Conservation (phyloP, 2,797 vertebrate genomes). For the Squalus acanthias region DNA sequence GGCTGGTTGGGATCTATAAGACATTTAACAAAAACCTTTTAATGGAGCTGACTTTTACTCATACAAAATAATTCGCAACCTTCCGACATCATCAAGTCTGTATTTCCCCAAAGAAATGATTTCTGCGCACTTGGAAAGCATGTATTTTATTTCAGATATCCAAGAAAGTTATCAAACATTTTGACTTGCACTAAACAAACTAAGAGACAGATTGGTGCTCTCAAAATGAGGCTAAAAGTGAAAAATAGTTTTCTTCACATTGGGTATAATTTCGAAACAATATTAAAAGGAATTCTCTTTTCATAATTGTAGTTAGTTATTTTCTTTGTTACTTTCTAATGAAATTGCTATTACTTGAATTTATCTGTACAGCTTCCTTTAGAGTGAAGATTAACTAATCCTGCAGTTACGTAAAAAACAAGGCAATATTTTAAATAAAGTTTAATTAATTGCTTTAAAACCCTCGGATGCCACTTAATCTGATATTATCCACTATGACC, state of each 20-base stretch:
- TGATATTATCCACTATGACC: not conserved
- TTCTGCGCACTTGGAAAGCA: not conserved
- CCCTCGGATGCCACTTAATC: not conserved
- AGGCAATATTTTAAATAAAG: not conserved
- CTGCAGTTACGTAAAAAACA: not conserved
- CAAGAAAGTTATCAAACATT: not conserved
- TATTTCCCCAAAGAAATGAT: not conserved
- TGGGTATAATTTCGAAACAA: not conserved
- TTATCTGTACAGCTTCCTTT: not conserved
- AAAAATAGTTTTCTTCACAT: not conserved
- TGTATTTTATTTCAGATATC: not conserved
- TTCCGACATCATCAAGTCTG: not conserved
- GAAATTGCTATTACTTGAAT: constrained; percentile 7
- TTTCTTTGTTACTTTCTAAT: not conserved
- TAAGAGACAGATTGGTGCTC: no score
- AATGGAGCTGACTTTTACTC: not conserved
- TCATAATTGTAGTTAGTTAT: not conserved
- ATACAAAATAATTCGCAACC: constrained; percentile 6
- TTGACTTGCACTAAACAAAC: not conserved
- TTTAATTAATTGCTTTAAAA: not conserved
- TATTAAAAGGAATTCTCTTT: not conserved
- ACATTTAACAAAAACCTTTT: not conserved
- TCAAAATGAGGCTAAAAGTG: not conserved
- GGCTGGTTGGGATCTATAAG: not conserved
- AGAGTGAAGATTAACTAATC: not conserved